Percentiles rank a stretch among this genome's conserved stretches.
Conservation (phyloP, 2,888 invertebrate species). For the Andrena bicolor region DNA sequence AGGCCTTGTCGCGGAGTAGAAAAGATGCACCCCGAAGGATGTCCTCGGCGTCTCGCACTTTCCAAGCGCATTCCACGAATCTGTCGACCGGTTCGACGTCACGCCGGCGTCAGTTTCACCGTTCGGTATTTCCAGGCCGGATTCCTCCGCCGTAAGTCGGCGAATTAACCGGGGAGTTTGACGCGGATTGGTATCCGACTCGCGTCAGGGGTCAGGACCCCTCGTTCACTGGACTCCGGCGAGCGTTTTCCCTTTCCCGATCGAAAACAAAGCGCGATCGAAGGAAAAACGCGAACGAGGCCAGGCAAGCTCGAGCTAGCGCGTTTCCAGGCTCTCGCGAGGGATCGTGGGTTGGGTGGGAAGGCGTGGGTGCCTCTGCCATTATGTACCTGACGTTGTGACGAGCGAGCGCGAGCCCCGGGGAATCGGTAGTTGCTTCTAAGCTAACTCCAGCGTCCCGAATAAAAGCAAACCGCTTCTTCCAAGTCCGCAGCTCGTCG, state of each 20-base stretch:
- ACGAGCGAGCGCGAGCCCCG: constrained; percentile 67
- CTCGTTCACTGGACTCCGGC: no score
- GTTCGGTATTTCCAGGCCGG: constrained; percentile 11
- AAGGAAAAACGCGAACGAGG: constrained; percentile 47
- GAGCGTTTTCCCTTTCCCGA: constrained; percentile 22
- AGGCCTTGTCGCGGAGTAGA: no score
- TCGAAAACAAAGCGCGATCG: constrained; percentile 32
- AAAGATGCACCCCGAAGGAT: neutral
- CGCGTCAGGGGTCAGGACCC: no score
- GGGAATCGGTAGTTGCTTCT: constrained; percentile 58
- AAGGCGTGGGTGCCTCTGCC: constrained; percentile 72
- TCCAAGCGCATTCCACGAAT: constrained; percentile 32
- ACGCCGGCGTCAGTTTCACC: constrained; percentile 11
- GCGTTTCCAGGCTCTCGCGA: constrained; percentile 45
- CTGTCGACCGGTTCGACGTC: neutral
- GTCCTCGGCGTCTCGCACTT: constrained; percentile 1
- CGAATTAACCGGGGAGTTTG: neutral
- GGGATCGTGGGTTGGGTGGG: constrained; percentile 61
- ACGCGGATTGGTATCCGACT: constrained; percentile 18
- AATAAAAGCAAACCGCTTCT: constrained; percentile 34
- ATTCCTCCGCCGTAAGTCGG: constrained; percentile 3
- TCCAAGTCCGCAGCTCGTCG: neutral
- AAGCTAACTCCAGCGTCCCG: constrained; percentile 2
- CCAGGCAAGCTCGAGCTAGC: constrained; percentile 11
- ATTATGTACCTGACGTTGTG: constrained; percentile 76